These are phyloP conservation scores for Lordiphosa clarofinis DNA, from an alignment of 1,140 invertebrate genomes.

Conservation along the genomic window DNA sequence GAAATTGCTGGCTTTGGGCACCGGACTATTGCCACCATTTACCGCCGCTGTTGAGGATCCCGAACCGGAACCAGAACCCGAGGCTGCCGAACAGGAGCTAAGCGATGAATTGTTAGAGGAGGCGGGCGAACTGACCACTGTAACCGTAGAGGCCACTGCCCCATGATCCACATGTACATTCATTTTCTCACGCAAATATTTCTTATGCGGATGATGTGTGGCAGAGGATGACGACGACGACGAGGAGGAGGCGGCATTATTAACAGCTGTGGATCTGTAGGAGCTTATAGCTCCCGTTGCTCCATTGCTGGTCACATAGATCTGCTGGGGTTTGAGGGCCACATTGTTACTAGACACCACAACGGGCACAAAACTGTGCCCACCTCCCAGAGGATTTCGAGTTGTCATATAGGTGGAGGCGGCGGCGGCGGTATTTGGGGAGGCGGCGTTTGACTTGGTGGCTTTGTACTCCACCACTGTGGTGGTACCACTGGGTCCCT, in stretches of 20 bases:
- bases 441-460: conserved; percentile 23
- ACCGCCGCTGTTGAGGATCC: conserved; percentile 64
- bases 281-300: conserved; percentile 24
- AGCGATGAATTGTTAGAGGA: conserved; percentile 68
- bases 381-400: conserved; percentile 15
- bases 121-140: conserved; percentile 74
- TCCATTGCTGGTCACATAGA: conserved; percentile 56
- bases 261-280: neutral
- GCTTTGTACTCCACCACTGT: conserved; percentile 78
- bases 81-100: conserved; percentile 40
- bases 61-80: conserved; percentile 11
- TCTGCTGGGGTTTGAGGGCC: conserved; percentile 17
- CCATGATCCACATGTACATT: conserved; percentile 62
- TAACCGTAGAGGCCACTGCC: conserved; percentile 65
- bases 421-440: conserved; percentile 11
- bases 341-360: conserved; percentile 23
- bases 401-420: conserved; percentile 11
- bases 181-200: conserved; percentile 77
- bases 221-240: conserved; percentile 31
- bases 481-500: conserved; percentile 75
- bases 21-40: conserved; percentile 69
- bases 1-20: conserved; percentile 45
- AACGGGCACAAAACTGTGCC: conserved; percentile 39
- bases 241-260: neutral
- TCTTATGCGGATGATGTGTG: conserved; percentile 76